These are phyloP conservation scores for Gallinago media DNA, from an alignment of 2,113 vertebrate genomes.

Conservation along the genomic window DNA sequence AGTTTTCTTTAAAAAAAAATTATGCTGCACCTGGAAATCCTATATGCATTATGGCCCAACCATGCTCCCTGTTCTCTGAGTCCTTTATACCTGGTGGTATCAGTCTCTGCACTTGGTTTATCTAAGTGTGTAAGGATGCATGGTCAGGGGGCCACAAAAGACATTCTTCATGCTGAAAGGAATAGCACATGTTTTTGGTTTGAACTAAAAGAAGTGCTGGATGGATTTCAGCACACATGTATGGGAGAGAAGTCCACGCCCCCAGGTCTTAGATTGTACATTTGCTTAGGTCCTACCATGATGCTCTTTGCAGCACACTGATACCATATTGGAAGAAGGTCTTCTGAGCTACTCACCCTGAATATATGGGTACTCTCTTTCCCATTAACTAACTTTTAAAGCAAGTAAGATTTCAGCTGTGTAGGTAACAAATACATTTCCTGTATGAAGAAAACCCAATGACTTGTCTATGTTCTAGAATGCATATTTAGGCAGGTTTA, in stretches of 20 bases:
- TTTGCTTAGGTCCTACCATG: not conserved
- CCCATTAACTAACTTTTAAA: not conserved
- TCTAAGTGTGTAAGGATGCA: accelerated
- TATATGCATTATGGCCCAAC: not conserved
- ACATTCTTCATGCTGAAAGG: not conserved
- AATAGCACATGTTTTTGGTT: not conserved
- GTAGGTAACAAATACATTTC: not conserved
- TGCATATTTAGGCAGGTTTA: not conserved
- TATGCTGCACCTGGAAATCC: not conserved
- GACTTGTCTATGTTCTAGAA: not conserved
- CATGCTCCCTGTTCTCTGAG: not conserved
- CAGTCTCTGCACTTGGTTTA: not conserved
- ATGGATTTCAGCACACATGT: not conserved
- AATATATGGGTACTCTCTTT: not conserved
- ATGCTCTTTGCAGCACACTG: not conserved
- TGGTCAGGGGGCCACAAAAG: not conserved
- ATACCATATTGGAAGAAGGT: not conserved
- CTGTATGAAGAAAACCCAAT: not conserved
- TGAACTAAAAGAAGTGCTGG: not conserved
- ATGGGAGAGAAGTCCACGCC: not conserved
- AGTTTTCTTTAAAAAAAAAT: not conserved
- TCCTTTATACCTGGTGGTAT: not conserved
- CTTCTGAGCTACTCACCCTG: not conserved
- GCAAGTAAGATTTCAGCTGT: not conserved
- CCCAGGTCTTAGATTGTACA: not conserved